These are phyloP conservation scores for Polydrusus tereticollis DNA, from an alignment of 2,888 invertebrate species.

Conservation along the genomic window DNA sequence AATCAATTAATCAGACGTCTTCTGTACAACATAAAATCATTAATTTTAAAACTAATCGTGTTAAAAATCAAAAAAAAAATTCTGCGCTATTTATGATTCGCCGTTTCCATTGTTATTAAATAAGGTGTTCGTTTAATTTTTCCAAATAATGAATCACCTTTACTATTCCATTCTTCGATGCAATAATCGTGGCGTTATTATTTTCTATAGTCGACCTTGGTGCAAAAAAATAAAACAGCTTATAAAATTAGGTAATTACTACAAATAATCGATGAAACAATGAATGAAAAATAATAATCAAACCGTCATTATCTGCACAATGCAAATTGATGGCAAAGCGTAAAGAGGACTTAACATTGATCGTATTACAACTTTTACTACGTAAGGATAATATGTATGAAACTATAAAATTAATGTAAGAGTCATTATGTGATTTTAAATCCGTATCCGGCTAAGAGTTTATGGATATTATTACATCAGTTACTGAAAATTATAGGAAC, in stretches of 20 bases:
- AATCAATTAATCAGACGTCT: constrained; percentile 5
- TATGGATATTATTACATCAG: not conserved
- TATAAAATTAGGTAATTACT: constrained; percentile 38
- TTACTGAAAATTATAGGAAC: not conserved
- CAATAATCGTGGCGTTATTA: constrained; percentile 15
- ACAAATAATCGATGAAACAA: constrained; percentile 39
- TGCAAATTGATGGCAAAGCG: constrained; percentile 13
- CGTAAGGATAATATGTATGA: constrained; percentile 8
- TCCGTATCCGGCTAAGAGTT: constrained; percentile 7
- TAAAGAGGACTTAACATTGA: constrained; percentile 5
- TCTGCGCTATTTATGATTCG: constrained; percentile 12
- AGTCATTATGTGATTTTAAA: constrained; percentile 17
- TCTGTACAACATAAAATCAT: not conserved
- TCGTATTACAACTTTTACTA: constrained; percentile 27
- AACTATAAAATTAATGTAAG: constrained; percentile 26
- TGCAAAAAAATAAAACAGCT: constrained; percentile 28
- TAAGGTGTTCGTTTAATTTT: constrained; percentile 19
- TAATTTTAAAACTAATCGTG: constrained; percentile 5
- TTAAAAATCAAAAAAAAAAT: constrained; percentile 5
- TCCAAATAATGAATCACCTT: constrained; percentile 19
- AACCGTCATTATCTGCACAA: constrained; percentile 11
- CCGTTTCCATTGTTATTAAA: constrained; percentile 6
- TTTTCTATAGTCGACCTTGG: constrained; percentile 20
- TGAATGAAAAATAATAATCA: constrained; percentile 32
- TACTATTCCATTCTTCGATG: constrained; percentile 30